Evolutionary conservation across 53 echinoderm and acorn worm species (phyloP), one percentile per base, ranked within the genome.

Genomic region (Holothuria scabra): DNA sequence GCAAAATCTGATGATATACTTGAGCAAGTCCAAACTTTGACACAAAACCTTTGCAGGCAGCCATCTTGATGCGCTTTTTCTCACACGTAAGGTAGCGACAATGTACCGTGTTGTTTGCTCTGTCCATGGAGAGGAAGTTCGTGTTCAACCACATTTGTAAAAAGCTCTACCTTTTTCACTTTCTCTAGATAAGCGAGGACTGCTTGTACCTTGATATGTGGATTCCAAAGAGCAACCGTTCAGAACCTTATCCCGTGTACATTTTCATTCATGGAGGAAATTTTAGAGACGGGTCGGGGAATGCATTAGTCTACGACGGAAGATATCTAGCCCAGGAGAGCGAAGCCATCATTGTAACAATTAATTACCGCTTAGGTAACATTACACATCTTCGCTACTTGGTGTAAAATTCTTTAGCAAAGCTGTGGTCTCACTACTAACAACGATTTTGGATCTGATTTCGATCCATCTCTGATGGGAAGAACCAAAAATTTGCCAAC

Each of bases 241-340:
- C 82, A 16, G 82, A 61, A 4, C 82, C 64, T 20, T 85, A 71
- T 19, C 85, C 85, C 10, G 85, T 85, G 29, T 48, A 56, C 3
- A 72, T 85, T 57, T 85, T 85, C 57, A 71, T 85, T 25, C 85
- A 85, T 60, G 85, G 85, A 20, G 85, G 85, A 8, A 85, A 85
- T 61, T 85, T 85, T 31, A 70, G 74, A 33, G 71, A 85, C 31
- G 85, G 85, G 2, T 66, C 66, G 33, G 85, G 85, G 8, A 57
- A 33, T 13, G 72, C 71, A 37, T 26, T 85, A n/a, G 66, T 85
- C 0, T 72, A 85, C 19, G 85, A 85, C 38, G 74, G 85, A 33
- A 70, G 85, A 60, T 85, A 28, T 24, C 28, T 85, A 2, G 74
- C 85, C 22, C 44, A 85, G 33, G 60, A 85, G 33, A 34, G 74